Evolutionary conservation across 2,888 invertebrate species (phyloP).

Genomic region (Teleogryllus oceanicus): DNA sequence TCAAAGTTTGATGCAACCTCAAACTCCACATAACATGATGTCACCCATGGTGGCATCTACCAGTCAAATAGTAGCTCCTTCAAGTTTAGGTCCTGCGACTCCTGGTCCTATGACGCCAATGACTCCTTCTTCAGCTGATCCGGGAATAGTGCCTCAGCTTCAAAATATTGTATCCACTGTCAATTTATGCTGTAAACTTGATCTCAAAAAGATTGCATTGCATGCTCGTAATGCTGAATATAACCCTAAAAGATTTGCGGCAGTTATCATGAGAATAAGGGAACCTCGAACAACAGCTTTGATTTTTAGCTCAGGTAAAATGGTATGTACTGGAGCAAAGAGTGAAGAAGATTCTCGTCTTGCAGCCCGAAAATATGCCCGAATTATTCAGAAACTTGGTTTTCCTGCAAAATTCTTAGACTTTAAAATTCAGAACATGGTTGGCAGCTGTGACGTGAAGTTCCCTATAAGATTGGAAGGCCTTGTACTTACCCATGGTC

Average conservation of each 20-base stretch:
- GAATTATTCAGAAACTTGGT: constrained; percentile 77
- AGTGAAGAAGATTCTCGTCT: constrained; percentile 75
- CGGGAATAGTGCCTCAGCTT: constrained; percentile 88
- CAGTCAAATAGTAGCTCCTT: constrained; percentile 51
- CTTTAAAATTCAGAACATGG: constrained; percentile 76
- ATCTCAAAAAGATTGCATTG: constrained; percentile 93
- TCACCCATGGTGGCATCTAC: constrained; percentile 71
- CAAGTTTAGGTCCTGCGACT: constrained; percentile 68
- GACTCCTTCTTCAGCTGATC: constrained; percentile 87
- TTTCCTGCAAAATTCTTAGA: constrained; percentile 72
- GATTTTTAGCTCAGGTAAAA: constrained; percentile 80
- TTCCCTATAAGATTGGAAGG: constrained; percentile 73
- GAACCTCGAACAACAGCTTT: constrained; percentile 77
- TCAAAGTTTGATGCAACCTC: constrained; percentile 83
- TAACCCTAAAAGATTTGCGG: constrained; percentile 98
- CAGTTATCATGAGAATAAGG: constrained; percentile 90
- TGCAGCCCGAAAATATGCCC: constrained; percentile 76
- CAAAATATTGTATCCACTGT: constrained; percentile 99
- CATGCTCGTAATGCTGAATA: constrained; percentile 99
- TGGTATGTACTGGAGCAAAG: constrained; percentile 85
- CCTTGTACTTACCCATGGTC: constrained; percentile 62
- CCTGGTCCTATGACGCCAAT: constrained; percentile 79
- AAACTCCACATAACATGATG: constrained; percentile 86
- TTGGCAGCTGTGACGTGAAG: constrained; percentile 69
- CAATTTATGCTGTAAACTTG: constrained; percentile 89